Base-by-base conservation (phyloP, 2,113 vertebrate genomes). In the Aplodontia rufa region DNA sequence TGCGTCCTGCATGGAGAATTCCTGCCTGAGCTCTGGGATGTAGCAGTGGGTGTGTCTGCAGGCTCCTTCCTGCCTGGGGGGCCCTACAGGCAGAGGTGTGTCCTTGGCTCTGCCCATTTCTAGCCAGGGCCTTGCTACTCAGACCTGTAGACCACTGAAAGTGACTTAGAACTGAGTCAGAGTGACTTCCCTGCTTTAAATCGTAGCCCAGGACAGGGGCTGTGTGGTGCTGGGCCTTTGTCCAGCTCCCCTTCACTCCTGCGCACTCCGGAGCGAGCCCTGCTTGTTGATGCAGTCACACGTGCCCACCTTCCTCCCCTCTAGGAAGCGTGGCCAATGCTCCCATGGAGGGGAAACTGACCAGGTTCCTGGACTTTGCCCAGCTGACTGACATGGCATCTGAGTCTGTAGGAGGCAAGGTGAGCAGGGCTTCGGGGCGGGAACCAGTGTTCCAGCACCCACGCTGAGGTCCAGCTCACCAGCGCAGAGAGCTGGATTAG, bases 361-460 rank as follows among this genome's bases (percentile, higher is more conserved):
- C 86, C 17, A n/a, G 85, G 83, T 83, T 95, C 26, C 97, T 91
- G 40, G 88, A 96, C 16, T 98, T 98, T 79, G 55, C 87, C 0
- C 94, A 97, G 89, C 64, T 97, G 87, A 97, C 92, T n/a, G 95
- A 98, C 68, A 75, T 98, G 95, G 92, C 82, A 3, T 96, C 94
- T 40, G 95, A 98, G 95, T 47, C 80, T 3, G 87, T 68, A 40
- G 94, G 97, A 79, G 97, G 97, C 93, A 96, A 97, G 97, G 90
- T 97, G 78, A 98, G 84, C 16, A 35, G 32, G 30, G 3, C 17
- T 45, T 37, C 35, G 8, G 16, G 40, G 51, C 13, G 11, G 14
- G 35, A 37, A 20, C 10, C 30, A 5, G 22, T 0, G 3, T 8
- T 16, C 30, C 13, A 1, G 53, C 2, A 0, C 20, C 13, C 11